These are phyloP conservation scores for Panthera tigris DNA, from an alignment of 2,113 vertebrate genomes.

Conservation along the genomic window DNA sequence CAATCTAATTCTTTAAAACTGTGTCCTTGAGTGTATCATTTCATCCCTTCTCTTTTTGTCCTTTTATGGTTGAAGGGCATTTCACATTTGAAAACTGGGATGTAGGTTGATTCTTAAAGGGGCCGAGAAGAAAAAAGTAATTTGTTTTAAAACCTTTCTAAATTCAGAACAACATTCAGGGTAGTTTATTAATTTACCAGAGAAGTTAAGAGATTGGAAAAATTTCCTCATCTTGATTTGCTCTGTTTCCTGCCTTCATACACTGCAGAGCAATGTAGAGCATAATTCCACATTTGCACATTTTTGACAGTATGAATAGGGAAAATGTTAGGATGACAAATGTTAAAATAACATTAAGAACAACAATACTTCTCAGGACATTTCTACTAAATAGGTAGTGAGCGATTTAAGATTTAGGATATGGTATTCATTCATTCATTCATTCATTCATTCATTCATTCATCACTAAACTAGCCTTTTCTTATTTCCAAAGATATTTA, in stretches of 20 bases:
- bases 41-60: background rate
- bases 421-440: background rate
- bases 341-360: background rate
- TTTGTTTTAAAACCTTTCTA: constrained; percentile 14
- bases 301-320: background rate
- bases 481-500: background rate
- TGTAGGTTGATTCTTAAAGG: background rate
- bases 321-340: background rate
- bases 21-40: background rate
- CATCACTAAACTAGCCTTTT: background rate
- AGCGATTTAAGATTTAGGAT: background rate
- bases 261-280: background rate
- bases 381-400: background rate
- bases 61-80: constrained; percentile 29
- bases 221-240: background rate
- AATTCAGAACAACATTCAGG: background rate
- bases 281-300: background rate
- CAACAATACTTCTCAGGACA: background rate
- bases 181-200: constrained; percentile 11
- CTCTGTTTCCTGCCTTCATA: background rate
- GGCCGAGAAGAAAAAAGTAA: background rate
- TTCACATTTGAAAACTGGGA: constrained; percentile 39
- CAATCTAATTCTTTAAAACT: constrained; percentile 45
- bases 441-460: background rate
- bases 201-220: background rate